Evolutionary conservation across 2,797 vertebrate species (phyloP).

Genomic region (Lutjanus argentimaculatus): DNA sequence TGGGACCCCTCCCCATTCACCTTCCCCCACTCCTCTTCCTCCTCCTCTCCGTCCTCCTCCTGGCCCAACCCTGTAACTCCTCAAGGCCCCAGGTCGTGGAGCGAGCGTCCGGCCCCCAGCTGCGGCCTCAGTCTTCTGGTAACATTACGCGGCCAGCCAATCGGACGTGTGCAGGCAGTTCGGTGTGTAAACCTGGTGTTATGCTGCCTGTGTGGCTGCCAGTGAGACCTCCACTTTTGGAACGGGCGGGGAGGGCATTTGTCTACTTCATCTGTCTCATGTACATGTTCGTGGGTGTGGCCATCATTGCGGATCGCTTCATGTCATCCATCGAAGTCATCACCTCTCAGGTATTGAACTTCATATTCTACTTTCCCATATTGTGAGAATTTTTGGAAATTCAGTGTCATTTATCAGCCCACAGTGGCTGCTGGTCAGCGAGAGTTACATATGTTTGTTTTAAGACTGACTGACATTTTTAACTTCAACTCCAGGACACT

Average conservation of each 20-base stretch:
- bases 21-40: conserved; percentile 55
- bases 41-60: conserved; percentile 59
- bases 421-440: background rate
- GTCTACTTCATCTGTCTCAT: conserved; percentile 94
- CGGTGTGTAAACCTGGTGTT: conserved; percentile 89
- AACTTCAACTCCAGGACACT: too few species aligned
- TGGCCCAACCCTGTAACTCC: conserved; percentile 63
- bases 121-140: conserved; percentile 45
- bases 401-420: background rate
- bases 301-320: conserved; percentile 97
- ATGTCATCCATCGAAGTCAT: conserved; percentile 99
- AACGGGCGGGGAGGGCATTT: conserved; percentile 90
- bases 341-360: conserved; percentile 95
- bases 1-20: conserved; percentile 58
- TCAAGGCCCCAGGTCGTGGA: conserved; percentile 67
- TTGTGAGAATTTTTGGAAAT: background rate
- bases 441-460: too few species aligned
- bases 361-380: background rate
- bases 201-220: conserved; percentile 94
- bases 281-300: conserved; percentile 96
- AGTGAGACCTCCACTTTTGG: conserved; percentile 86
- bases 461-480: background rate
- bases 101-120: conserved; percentile 44
- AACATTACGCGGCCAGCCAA: conserved; percentile 62
- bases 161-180: conserved; percentile 55